Conservation (phyloP, 2,888 invertebrate species). For the Odontothrips loti region DNA sequence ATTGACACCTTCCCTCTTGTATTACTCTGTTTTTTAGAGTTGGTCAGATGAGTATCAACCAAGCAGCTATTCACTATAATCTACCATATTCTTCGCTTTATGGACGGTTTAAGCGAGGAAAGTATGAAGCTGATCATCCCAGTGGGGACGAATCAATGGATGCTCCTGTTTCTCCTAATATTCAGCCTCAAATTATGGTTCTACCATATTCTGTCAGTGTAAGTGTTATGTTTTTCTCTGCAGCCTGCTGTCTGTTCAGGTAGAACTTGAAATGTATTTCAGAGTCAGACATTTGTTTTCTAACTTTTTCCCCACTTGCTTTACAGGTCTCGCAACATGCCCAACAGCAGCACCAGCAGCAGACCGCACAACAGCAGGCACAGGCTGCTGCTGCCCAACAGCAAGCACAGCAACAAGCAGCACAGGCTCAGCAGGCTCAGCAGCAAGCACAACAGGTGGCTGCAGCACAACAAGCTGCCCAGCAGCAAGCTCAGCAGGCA, state of each 20-base stretch:
- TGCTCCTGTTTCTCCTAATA: constrained; percentile 16
- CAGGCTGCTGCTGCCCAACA: constrained; percentile 30
- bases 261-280: neutral
- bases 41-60: constrained; percentile 90
- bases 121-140: constrained; percentile 60
- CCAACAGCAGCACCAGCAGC: neutral
- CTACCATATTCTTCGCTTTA: constrained; percentile 85
- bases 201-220: constrained; percentile 5
- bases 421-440: constrained; percentile 12
- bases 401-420: constrained; percentile 27
- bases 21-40: constrained; percentile 53
- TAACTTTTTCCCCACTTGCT: neutral
- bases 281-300: too few relatives aligned
- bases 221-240: neutral
- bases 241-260: neutral
- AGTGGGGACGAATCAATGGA: constrained; percentile 35
- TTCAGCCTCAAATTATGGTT: constrained; percentile 14
- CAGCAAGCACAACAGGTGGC: constrained; percentile 32
- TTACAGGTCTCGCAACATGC: neutral
- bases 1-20: neutral
- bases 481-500: constrained; percentile 1
- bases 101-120: constrained; percentile 82
- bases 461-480: neutral
- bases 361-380: neutral
- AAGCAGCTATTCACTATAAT: constrained; percentile 88